A percentile compares a stretch with the other conserved stretches of the same genome.
Evolutionary conservation across 2,888 invertebrate species (phyloP).

Genomic region (Dascillus cervinus): DNA sequence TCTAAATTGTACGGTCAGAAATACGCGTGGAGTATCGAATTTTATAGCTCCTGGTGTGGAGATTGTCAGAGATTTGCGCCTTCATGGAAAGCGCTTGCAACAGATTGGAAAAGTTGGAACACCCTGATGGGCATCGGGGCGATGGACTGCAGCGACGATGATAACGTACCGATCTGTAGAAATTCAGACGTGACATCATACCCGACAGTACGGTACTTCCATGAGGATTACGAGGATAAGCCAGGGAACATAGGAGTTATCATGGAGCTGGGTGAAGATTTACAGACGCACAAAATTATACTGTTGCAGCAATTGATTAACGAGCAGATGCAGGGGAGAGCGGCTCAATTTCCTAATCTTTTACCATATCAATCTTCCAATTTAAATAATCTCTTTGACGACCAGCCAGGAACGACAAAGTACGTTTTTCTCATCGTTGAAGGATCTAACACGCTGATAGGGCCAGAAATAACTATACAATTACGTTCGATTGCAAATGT

Average conservation of each 20-base stretch:
- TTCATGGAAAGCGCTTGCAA: constrained; percentile 72
- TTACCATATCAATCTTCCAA: constrained; percentile 48
- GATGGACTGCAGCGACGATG: constrained; percentile 78
- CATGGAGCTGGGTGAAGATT: constrained; percentile 48
- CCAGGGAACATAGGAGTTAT: constrained; percentile 56
- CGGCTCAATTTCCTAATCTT: constrained; percentile 57
- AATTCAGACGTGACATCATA: constrained; percentile 84
- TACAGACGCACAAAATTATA: constrained; percentile 49
- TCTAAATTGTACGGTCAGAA: constrained; percentile 54
- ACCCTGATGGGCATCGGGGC: constrained; percentile 67
- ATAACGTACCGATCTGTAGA: constrained; percentile 77
- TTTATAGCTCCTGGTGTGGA: constrained; percentile 96
- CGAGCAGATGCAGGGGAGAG: constrained; percentile 55
- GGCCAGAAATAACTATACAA: constrained; percentile 61
- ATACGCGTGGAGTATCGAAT: constrained; percentile 74
- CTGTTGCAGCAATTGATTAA: constrained; percentile 51
- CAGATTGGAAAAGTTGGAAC: constrained; percentile 57
- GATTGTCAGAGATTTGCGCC: constrained; percentile 89
- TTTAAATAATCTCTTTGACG: constrained; percentile 47
- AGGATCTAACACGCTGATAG: constrained; percentile 51
- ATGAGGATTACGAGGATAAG: constrained; percentile 55
- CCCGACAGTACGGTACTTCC: constrained; percentile 77
- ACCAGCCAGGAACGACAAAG: constrained; percentile 43
- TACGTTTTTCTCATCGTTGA: constrained; percentile 63
- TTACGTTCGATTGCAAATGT: constrained; percentile 51